Percentiles rank a stretch among this genome's conserved stretches.
These are phyloP conservation scores for Lineus longissimus DNA, from an alignment of 1,140 invertebrate genomes.

Conservation along the genomic window DNA sequence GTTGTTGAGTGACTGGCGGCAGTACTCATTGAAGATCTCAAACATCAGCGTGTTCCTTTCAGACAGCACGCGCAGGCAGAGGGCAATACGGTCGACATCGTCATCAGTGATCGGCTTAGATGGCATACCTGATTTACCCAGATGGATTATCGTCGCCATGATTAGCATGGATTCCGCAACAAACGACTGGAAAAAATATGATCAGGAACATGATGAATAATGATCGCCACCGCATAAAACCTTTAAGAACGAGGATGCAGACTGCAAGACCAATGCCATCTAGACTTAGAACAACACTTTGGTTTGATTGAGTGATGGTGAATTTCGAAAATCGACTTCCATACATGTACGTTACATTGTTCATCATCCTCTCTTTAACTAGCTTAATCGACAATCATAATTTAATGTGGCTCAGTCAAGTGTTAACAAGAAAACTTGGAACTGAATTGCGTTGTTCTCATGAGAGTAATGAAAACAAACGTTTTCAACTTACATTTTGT, in stretches of 20 bases:
- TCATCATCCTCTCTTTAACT: no score
- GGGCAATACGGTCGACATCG: slow-evolving; percentile 84
- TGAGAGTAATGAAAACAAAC: no score
- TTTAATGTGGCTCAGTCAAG: no score
- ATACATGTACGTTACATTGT: no score
- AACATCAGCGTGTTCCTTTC: slow-evolving; percentile 68
- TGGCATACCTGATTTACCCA: slow-evolving; percentile 69
- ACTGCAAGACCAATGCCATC: slow-evolving; percentile 11
- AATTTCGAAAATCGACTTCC: no score
- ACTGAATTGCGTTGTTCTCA: no score
- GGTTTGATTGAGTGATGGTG: no score
- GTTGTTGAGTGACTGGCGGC: slow-evolving; percentile 74
- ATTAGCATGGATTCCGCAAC: slow-evolving; percentile 83
- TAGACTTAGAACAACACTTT: no score
- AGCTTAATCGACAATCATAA: no score
- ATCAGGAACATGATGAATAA: slow-evolving; percentile 21
- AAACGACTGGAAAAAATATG: slow-evolving; percentile 57
- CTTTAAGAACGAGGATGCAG: no score
- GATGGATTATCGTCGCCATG: slow-evolving; percentile 79
- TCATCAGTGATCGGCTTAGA: slow-evolving; percentile 83
- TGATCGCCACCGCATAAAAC: no score
- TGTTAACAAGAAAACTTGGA: no score
- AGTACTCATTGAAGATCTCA: slow-evolving; percentile 73
- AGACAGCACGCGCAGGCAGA: slow-evolving; percentile 70
- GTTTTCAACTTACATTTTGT: slow-evolving; percentile 52